Conservation (phyloP, 2,113 vertebrate genomes). For the Festucalex cinctus region DNA sequence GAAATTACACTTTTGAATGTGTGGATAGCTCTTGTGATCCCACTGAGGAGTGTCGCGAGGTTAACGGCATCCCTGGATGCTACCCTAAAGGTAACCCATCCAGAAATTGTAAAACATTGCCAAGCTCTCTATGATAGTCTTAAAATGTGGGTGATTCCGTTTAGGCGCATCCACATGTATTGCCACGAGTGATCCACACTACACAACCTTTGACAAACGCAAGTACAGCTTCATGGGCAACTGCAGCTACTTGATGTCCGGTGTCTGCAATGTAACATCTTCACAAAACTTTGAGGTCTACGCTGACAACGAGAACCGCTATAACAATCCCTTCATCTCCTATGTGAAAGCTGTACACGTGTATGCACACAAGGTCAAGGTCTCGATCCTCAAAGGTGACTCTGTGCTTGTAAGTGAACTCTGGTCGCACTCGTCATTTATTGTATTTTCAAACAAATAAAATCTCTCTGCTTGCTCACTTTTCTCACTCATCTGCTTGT, state of each 20-base stretch:
- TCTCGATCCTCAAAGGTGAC: conserved; percentile 74
- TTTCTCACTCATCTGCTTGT: neutral
- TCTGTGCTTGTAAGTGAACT: conserved; percentile 65
- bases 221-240: conserved; percentile 77
- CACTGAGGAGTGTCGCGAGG: conserved; percentile 70
- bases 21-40: conserved; percentile 70
- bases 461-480: neutral
- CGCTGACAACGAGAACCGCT: conserved; percentile 71
- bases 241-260: conserved; percentile 73
- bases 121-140: neutral
- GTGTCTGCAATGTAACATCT: conserved; percentile 59
- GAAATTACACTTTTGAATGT: conserved; percentile 74
- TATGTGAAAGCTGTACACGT: conserved; percentile 76
- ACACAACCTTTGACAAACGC: conserved; percentile 72
- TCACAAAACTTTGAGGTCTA: conserved; percentile 67
- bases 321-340: conserved; percentile 60
- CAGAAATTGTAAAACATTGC: conserved; percentile 4
- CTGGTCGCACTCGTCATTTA: neutral
- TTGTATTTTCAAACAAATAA: neutral
- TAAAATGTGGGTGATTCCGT: neutral
- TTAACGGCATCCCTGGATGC: conserved; percentile 66
- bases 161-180: conserved; percentile 67
- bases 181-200: conserved; percentile 71
- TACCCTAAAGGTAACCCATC: conserved; percentile 71
- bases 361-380: conserved; percentile 48